These are phyloP conservation scores for Calvadosia cruxmelitensis DNA, from an alignment of 30 jellyfish, hydroid and myxozoan species.

Conservation along the genomic window DNA sequence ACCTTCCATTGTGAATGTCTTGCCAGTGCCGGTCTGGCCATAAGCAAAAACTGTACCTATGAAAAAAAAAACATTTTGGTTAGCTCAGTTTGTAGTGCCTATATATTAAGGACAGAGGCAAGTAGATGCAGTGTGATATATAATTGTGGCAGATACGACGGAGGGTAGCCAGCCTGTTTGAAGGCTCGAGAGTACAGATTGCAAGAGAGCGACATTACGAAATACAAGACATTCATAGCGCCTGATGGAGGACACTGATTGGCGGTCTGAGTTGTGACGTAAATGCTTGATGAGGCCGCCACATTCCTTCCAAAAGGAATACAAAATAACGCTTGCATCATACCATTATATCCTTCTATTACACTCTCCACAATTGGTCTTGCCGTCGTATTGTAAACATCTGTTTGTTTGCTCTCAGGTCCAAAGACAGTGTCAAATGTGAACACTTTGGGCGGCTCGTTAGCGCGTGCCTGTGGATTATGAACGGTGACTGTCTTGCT, in stretches of 20 bases:
- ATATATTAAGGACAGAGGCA: too few species aligned
- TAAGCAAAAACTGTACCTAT: slow-evolving; percentile 86
- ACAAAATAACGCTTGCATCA: not conserved
- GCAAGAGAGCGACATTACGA: too few species aligned
- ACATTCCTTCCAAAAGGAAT: too few species aligned
- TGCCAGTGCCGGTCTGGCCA: slow-evolving; percentile 99
- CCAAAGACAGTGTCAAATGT: slow-evolving; percentile 89
- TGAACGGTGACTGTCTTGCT: slow-evolving; percentile 60
- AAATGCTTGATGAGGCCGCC: too few species aligned
- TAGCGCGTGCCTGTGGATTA: slow-evolving; percentile 26
- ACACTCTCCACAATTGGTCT: slow-evolving; percentile 94
- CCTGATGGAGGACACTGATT: too few species aligned
- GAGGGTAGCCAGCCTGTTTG: too few species aligned
- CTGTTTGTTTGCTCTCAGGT: slow-evolving; percentile 93
- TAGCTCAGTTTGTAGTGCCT: not conserved
- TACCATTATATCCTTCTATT: slow-evolving; percentile 90
- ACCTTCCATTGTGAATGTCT: slow-evolving; percentile 97
- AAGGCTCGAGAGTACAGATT: too few species aligned
- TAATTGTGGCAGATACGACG: too few species aligned
- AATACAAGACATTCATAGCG: too few species aligned
- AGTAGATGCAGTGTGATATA: too few species aligned
- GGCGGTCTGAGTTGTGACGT: too few species aligned
- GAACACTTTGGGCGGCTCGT: slow-evolving; percentile 82
- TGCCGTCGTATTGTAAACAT: slow-evolving; percentile 89
- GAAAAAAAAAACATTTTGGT: not conserved